Conservation (phyloP, 2,888 invertebrate genomes). For the Callimorpha dominula region DNA sequence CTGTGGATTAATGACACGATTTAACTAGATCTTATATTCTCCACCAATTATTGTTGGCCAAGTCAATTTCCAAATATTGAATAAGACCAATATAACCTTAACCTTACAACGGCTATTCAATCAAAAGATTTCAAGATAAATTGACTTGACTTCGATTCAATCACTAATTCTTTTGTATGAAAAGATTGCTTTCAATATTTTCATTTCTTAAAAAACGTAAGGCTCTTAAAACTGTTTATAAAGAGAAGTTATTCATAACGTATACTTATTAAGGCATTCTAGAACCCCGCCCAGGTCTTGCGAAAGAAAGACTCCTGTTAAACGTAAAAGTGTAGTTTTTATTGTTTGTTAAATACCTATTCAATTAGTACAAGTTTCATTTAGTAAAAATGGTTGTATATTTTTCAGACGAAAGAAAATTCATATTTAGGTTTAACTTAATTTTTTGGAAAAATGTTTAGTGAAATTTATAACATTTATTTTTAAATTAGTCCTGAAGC, state of each 20-base stretch:
- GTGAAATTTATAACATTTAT: background rate
- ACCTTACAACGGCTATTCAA: slow-evolving; percentile 39
- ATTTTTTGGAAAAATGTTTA: background rate
- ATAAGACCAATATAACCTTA: slow-evolving; percentile 30
- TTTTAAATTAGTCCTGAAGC: background rate
- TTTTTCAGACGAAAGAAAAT: background rate
- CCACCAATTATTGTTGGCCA: background rate
- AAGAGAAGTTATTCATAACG: slow-evolving; percentile 39
- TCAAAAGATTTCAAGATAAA: slow-evolving; percentile 48
- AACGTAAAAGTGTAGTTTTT: slow-evolving; percentile 11
- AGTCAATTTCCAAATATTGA: slow-evolving; percentile 22
- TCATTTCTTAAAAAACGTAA: slow-evolving; percentile 29
- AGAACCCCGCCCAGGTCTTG: slow-evolving; percentile 29
- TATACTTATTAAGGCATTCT: slow-evolving; percentile 38
- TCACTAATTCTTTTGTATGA: slow-evolving; percentile 34
- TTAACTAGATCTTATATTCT: background rate
- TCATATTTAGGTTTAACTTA: background rate
- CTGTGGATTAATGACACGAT: background rate
- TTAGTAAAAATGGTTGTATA: background rate
- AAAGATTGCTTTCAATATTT: slow-evolving; percentile 46
- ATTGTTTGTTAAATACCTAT: background rate
- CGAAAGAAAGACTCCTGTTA: slow-evolving; percentile 11
- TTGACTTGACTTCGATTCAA: slow-evolving; percentile 49
- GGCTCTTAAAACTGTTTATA: slow-evolving; percentile 19
- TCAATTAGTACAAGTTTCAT: background rate